Percentiles rank a stretch among this genome's conserved stretches.
Evolutionary conservation across 2,797 vertebrate genomes (phyloP).

Genomic region (Apodemus agrarius): DNA sequence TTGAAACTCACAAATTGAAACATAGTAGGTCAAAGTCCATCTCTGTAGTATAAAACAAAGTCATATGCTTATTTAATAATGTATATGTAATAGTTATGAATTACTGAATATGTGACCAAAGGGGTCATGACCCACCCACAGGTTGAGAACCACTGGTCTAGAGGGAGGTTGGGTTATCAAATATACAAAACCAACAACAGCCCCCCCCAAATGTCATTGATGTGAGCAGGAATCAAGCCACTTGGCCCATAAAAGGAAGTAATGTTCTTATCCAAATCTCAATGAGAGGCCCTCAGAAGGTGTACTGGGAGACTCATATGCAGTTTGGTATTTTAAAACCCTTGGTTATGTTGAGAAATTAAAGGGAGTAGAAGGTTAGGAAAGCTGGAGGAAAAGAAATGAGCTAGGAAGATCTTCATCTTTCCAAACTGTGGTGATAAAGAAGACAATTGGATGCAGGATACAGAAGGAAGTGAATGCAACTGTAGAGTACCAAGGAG

Average conservation of each 20-base stretch:
- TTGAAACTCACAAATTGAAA: neutral
- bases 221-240: neutral
- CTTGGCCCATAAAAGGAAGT: neutral
- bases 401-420: neutral
- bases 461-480: neutral
- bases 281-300: neutral
- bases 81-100: neutral
- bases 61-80: neutral
- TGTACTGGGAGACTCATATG: neutral
- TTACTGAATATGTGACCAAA: neutral
- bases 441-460: neutral
- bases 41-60: neutral
- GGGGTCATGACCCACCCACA: neutral
- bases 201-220: fast-evolving
- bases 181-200: neutral
- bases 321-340: neutral
- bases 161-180: neutral
- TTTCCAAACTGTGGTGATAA: no score
- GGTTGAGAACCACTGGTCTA: neutral
- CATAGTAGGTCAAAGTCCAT: neutral
- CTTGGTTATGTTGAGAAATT: neutral
- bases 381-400: neutral
- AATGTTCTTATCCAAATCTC: neutral
- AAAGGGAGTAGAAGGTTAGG: fast-evolving
- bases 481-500: fast-evolving